Evolutionary conservation across 2,888 invertebrate species (phyloP).

Genomic region (Apocheima hispidaria): DNA sequence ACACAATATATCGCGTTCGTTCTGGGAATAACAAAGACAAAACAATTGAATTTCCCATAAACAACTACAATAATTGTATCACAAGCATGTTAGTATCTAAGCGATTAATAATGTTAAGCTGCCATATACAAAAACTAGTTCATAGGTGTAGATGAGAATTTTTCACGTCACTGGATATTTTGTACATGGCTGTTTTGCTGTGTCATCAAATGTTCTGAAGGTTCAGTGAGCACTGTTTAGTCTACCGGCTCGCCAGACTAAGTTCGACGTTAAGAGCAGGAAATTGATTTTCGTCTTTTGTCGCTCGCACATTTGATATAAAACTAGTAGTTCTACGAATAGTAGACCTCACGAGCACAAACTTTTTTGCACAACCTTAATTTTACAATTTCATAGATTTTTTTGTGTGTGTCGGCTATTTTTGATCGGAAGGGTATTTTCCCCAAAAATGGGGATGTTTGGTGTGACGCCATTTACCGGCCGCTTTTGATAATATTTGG

Average conservation of each 20-base stretch:
- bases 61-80: slow-evolving; percentile 31
- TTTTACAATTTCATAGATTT: no score
- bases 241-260: slow-evolving; percentile 9
- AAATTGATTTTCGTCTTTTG: no score
- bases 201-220: not conserved
- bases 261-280: slow-evolving; percentile 1
- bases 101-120: slow-evolving; percentile 29
- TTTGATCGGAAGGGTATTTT: no score
- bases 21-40: slow-evolving; percentile 6
- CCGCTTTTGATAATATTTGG: no score
- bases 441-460: no score
- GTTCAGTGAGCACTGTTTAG: not conserved
- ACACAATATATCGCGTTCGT: slow-evolving; percentile 54
- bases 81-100: slow-evolving; percentile 32
- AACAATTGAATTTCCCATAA: slow-evolving; percentile 12
- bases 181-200: not conserved
- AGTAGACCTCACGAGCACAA: no score
- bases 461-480: no score
- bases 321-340: no score
- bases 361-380: no score
- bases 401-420: no score
- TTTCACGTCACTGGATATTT: slow-evolving; percentile 1
- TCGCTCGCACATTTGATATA: no score
- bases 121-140: slow-evolving; percentile 18
- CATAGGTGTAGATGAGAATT: slow-evolving; percentile 8